Base-by-base conservation (phyloP, 2,888 invertebrate species). In the Drosophila mimetica region DNA sequence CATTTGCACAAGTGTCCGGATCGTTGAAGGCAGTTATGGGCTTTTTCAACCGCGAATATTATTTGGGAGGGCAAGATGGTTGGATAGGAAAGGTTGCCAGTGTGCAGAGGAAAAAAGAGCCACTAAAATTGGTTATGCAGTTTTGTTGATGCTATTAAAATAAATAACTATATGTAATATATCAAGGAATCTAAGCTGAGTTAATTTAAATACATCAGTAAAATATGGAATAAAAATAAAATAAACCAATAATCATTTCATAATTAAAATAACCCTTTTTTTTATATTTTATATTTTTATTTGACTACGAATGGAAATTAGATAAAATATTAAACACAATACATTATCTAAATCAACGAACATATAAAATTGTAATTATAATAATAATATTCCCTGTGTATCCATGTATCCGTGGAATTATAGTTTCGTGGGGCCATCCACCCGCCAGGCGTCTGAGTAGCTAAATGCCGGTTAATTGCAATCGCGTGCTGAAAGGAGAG, bases 1-100 rank as follows among this genome's bases (percentile, higher is more conserved):
- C 74, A 83, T 83, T 83, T 83, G 65, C 69, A 83, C 86, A 83
- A 86, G 75, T 86, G 82, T 76, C 64, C 64, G 57, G 63, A 46
- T 47, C 42, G 71, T 58, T 67, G 18, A 20, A 36, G 60, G 11
- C 63, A 42, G 46, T 58, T 71, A 60, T 37, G 52, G 51, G 58
- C 41, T 61, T 66, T 66, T 57, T 61, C 63, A 54, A 22, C 34
- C 20, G 41, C 52, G 8, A 60, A 30, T 37, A n/a, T 61, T 30
- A 60, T 32, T 37, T 37, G 4, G 30, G n/a, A 30, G 18, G 22
- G 9, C 46, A 61, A 61, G 46, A 25, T 22, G 28, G 14, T 36
- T 14, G 30, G 30, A 37, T 36, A 28, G 47, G 18, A 16, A 28
- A 18, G 34, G 32, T 42, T 2, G n/a, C n/a, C 20, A 16, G 16